These are phyloP conservation scores for Rhinopomastus cyanomelas DNA, from an alignment of 2,113 vertebrate genomes.

Conservation along the genomic window DNA sequence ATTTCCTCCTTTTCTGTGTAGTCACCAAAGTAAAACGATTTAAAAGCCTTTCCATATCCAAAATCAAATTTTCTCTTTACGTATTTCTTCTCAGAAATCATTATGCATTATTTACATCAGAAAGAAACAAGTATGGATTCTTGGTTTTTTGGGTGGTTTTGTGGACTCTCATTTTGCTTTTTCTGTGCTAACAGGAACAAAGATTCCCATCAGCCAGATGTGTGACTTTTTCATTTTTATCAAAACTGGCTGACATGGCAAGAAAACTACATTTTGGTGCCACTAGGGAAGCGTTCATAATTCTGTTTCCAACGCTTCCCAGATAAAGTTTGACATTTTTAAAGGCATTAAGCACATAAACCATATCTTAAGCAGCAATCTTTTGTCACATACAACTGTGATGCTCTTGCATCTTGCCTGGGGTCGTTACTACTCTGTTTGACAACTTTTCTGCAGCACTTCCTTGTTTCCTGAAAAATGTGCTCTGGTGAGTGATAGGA, in stretches of 20 bases:
- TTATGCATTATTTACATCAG: not conserved
- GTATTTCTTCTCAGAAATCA: not conserved
- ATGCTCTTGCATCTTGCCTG: not conserved
- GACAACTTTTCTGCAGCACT: not conserved
- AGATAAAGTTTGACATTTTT: not conserved
- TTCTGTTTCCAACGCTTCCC: not conserved
- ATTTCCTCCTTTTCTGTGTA: not conserved
- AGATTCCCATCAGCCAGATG: not conserved
- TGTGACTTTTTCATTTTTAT: not conserved
- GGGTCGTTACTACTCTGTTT: not conserved
- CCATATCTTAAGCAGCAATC: not conserved
- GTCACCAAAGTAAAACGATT: not conserved
- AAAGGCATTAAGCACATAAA: not conserved
- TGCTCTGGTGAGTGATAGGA: not conserved
- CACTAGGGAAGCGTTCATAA: not conserved
- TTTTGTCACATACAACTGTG: not conserved
- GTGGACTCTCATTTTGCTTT: not conserved
- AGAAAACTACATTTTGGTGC: not conserved
- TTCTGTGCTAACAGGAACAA: not conserved
- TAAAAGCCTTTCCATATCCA: not conserved
- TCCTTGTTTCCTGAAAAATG: not conserved
- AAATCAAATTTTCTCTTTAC: not conserved
- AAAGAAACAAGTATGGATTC: not conserved
- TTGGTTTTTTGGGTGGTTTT: not conserved
- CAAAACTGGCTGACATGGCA: not conserved